phyloP scores from a whole-genome alignment of 2,888 invertebrate species.

The Trichogramma dendrolimi region DNA sequence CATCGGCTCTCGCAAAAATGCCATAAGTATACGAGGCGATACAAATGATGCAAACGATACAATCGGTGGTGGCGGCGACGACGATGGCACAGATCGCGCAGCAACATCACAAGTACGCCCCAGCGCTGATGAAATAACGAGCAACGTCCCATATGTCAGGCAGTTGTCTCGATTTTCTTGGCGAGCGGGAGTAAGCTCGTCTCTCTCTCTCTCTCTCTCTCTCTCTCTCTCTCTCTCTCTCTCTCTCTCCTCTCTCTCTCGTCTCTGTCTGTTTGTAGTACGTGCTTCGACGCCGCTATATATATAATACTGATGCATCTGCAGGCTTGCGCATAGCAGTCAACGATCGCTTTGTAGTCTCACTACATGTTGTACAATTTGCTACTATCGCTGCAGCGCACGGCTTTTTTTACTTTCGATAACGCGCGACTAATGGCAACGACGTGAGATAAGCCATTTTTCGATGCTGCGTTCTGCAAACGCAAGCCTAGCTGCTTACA shows the following conservation, averaged over 20 bases:
- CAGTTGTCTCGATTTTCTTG: conserved; percentile 6
- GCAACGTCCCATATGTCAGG: conserved; percentile 15
- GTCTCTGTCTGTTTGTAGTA: not conserved
- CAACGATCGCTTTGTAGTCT: no score
- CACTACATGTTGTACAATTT: no score
- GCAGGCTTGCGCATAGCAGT: no score
- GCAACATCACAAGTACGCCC: conserved; percentile 14
- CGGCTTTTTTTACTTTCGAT: no score
- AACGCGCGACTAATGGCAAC: no score
- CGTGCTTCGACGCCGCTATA: no score
- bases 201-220: not conserved
- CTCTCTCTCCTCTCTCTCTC: not conserved
- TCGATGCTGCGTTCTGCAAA: no score
- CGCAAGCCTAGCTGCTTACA: no score
- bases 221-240: conserved; percentile 11
- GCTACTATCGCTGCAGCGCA: no score
- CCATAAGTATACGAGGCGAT: not conserved
- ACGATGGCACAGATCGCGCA: not conserved
- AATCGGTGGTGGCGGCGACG: not conserved
- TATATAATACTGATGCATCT: no score
- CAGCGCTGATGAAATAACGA: conserved; percentile 17
- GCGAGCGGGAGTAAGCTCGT: not conserved
- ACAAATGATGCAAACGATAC: conserved; percentile 3
- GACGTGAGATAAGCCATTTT: no score
- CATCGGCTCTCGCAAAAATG: not conserved